Conservation (phyloP, 1,140 invertebrate species). For the Zeugodacus cucurbitae region DNA sequence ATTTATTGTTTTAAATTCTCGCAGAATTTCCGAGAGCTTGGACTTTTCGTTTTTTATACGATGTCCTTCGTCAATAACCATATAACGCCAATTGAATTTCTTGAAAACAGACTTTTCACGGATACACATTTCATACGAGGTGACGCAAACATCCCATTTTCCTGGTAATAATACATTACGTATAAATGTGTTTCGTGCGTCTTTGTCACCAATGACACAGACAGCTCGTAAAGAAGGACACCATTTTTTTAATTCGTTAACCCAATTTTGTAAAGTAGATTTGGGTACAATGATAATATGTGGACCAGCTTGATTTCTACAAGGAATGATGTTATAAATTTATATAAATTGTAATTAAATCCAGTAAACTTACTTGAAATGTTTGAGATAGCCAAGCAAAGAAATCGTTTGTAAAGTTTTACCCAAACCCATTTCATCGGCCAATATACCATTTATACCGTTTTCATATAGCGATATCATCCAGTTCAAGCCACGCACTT, state of each 20-base stretch:
- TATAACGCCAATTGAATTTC: constrained; percentile 98
- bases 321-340: constrained; percentile 15
- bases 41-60: constrained; percentile 99
- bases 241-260: constrained; percentile 99
- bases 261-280: constrained; percentile 98
- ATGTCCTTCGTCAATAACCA: constrained; percentile 99
- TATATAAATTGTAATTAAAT: not conserved
- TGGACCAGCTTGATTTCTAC: constrained; percentile 90
- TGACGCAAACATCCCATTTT: constrained; percentile 98
- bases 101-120: constrained; percentile 96
- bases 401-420: constrained; percentile 99
- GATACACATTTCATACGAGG: constrained; percentile 99
- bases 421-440: constrained; percentile 99
- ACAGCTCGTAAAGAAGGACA: constrained; percentile 92
- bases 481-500: constrained; percentile 99
- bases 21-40: constrained; percentile 95
- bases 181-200: constrained; percentile 91
- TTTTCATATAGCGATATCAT: constrained; percentile 99
- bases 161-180: constrained; percentile 94
- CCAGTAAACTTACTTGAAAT: constrained; percentile 76
- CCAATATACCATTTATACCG: constrained; percentile 98
- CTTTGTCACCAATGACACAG: constrained; percentile 96
- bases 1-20: constrained; percentile 99
- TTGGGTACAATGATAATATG: constrained; percentile 99
- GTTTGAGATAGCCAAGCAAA: constrained; percentile 98